phyloP scores from a whole-genome alignment of 2,888 invertebrate species.

The Aricia artaxerxes region DNA sequence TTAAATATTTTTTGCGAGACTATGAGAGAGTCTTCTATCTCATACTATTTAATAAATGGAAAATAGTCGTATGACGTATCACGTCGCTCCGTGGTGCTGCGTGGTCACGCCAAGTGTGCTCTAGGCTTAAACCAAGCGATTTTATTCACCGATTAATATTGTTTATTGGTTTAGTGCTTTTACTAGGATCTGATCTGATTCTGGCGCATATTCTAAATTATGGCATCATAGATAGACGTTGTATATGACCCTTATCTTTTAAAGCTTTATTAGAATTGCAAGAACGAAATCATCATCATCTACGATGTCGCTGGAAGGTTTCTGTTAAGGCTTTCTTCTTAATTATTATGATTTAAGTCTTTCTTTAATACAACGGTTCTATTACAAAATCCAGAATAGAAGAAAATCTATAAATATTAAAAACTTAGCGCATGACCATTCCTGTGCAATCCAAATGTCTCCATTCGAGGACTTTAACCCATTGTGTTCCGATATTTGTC shows the following conservation, averaged over 20 bases:
- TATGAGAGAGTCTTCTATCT: too few relatives aligned
- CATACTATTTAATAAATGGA: too few relatives aligned
- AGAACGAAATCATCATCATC: neutral
- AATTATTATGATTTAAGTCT: too few relatives aligned
- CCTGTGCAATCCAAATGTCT: neutral
- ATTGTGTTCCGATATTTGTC: constrained; percentile 3
- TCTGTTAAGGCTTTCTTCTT: too few relatives aligned
- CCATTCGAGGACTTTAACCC: neutral
- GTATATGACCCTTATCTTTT: neutral
- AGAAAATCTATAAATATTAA: neutral
- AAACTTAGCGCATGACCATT: neutral
- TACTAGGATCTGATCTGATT: constrained; percentile 8
- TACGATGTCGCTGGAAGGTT: too few relatives aligned
- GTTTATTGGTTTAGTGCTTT: constrained; percentile 10
- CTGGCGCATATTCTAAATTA: neutral
- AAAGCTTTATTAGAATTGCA: neutral
- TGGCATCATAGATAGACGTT: neutral
- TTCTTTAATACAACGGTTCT: neutral
- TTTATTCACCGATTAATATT: constrained; percentile 23
- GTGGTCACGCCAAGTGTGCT: neutral
- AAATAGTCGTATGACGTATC: neutral
- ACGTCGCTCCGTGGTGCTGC: neutral
- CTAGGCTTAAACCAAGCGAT: neutral
- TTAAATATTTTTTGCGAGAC: too few relatives aligned
- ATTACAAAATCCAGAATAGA: neutral